These are phyloP conservation scores for Capreolus pygargus DNA, from an alignment of 2,113 vertebrate genomes.

Conservation along the genomic window DNA sequence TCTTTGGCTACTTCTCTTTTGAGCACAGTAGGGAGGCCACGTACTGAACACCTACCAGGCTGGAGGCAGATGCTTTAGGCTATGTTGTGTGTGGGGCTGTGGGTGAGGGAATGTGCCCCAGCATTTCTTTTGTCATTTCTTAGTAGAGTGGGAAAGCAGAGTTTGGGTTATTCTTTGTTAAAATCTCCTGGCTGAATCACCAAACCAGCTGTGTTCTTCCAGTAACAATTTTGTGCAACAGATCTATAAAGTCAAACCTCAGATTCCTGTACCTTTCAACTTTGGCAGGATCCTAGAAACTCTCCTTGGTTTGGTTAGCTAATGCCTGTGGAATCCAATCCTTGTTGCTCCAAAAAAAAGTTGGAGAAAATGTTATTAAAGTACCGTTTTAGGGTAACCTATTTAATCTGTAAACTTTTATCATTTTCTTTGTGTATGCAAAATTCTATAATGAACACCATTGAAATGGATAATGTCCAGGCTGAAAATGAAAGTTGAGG, in stretches of 20 bases:
- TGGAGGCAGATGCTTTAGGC: neutral
- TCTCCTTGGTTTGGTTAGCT: constrained; percentile 5
- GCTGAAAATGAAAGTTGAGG: neutral
- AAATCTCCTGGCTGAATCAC: neutral
- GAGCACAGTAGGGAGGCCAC: neutral
- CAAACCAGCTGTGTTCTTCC: neutral
- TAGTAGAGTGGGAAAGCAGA: neutral
- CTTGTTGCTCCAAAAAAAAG: neutral
- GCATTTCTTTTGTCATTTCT: constrained; percentile 12
- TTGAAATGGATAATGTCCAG: neutral
- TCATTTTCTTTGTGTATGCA: neutral
- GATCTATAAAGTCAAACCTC: constrained; percentile 29
- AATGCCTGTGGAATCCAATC: neutral
- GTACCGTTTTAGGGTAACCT: neutral
- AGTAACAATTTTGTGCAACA: constrained; percentile 2
- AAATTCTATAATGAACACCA: neutral
- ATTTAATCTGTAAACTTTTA: neutral
- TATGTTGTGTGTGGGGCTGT: too few species aligned
- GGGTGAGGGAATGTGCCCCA: neutral
- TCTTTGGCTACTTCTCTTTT: neutral
- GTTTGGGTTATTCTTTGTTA: constrained; percentile 30
- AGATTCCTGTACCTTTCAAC: constrained; percentile 41
- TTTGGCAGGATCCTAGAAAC: constrained; percentile 35
- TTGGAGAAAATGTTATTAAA: neutral
- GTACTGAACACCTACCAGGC: neutral